Evolutionary conservation across 2,888 invertebrate genomes (phyloP).

Genomic region (Hipparchia sbordonii): DNA sequence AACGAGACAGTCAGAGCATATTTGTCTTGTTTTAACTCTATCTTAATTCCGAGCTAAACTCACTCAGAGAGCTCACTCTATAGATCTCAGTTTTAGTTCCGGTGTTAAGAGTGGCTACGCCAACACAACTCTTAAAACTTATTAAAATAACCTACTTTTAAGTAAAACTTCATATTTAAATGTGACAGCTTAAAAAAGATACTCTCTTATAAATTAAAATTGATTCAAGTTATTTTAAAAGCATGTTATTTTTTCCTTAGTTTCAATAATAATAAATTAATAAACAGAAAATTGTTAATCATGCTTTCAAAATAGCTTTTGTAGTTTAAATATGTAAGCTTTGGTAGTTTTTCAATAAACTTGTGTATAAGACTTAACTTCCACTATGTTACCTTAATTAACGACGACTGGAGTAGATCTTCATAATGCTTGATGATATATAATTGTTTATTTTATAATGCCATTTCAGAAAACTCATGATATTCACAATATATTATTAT

Average conservation of each 20-base stretch:
- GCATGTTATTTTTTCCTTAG: slow-evolving; percentile 8
- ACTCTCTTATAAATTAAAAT: not conserved
- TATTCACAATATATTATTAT: slow-evolving; percentile 51
- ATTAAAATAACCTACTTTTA: not conserved
- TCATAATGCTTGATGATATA: slow-evolving; percentile 39
- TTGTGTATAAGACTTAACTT: slow-evolving; percentile 10
- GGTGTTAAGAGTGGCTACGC: not conserved
- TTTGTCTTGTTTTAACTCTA: too few species aligned
- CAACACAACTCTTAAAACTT: not conserved
- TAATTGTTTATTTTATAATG: slow-evolving; percentile 50
- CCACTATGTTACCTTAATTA: slow-evolving; percentile 45
- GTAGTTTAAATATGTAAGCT: not conserved
- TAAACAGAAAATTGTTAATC: too few species aligned
- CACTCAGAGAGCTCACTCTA: too few species aligned
- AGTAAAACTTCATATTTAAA: not conserved
- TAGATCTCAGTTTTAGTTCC: too few species aligned
- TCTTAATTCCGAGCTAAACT: too few species aligned
- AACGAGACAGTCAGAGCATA: too few species aligned
- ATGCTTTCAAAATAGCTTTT: not conserved
- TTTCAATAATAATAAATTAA: too few species aligned
- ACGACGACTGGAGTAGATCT: slow-evolving; percentile 41
- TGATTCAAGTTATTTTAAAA: not conserved
- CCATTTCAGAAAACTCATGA: slow-evolving; percentile 60
- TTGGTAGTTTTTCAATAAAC: not conserved
- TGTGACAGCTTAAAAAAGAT: not conserved